Percentiles rank a stretch among this genome's conserved stretches.
Evolutionary conservation across 2,888 invertebrate species (phyloP).

Genomic region (Slavum lentiscoides): DNA sequence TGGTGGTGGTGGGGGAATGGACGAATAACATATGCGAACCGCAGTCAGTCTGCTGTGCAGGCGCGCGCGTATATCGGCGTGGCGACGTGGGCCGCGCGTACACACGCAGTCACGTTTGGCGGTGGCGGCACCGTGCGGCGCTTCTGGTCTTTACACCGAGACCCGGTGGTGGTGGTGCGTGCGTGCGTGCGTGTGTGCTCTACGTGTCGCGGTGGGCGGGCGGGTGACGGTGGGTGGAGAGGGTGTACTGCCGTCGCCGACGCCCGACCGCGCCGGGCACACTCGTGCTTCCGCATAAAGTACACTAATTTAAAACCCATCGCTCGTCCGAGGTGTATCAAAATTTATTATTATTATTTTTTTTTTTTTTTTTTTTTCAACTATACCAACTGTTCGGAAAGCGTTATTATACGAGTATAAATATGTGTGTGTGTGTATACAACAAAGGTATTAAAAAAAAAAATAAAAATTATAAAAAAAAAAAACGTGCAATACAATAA

Average conservation of each 20-base stretch:
- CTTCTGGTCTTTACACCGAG: constrained; percentile 42
- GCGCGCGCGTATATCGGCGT: neutral
- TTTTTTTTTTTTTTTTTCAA: constrained; percentile 2
- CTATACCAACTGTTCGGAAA: constrained; percentile 28
- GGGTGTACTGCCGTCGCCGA: neutral
- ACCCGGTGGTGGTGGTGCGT: constrained; percentile 1
- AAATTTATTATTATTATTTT: constrained; percentile 39
- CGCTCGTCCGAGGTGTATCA: constrained; percentile 46
- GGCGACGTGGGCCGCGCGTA: constrained; percentile 9
- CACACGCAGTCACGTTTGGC: constrained; percentile 46
- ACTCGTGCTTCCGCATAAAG: constrained; percentile 50
- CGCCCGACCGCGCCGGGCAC: constrained; percentile 29
- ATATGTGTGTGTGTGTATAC: neutral
- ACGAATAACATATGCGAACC: constrained; percentile 33
- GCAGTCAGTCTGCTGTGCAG: neutral
- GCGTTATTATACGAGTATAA: neutral
- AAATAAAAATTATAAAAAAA: neutral
- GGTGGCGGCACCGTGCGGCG: neutral
- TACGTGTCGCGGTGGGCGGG: neutral
- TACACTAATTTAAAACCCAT: constrained; percentile 51
- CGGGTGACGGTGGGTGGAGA: neutral
- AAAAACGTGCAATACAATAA: constrained; percentile 39
- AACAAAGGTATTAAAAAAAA: constrained; percentile 8
- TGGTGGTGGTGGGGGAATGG: neutral
- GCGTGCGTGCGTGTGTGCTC: neutral